Percentiles rank a stretch among this genome's conserved stretches.
These are phyloP conservation scores for Zootermopsis nevadensis DNA, from an alignment of 2,888 invertebrate genomes.

Conservation along the genomic window DNA sequence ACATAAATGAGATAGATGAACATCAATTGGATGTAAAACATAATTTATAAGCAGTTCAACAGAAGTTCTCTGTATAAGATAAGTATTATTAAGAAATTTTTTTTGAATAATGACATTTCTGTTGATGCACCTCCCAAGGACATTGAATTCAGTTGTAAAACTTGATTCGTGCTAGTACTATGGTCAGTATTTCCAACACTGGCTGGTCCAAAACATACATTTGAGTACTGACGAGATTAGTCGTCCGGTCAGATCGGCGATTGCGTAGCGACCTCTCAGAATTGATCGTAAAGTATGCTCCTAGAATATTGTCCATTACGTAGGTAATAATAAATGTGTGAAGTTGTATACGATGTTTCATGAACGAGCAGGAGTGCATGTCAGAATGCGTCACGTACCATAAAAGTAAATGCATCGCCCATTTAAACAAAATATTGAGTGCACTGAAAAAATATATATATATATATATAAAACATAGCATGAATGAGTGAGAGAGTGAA, in stretches of 20 bases:
- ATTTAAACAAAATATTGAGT: no score
- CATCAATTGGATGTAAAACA: background rate
- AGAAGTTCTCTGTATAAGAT: conserved; percentile 16
- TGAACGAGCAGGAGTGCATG: background rate
- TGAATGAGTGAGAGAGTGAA: conserved; percentile 16
- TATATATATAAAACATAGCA: no score
- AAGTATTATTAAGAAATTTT: conserved; percentile 13
- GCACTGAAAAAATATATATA: no score
- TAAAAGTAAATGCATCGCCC: no score
- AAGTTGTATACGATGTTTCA: background rate
- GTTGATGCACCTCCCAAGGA: conserved; percentile 52
- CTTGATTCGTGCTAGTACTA: background rate
- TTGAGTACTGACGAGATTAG: conserved; percentile 34
- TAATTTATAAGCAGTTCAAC: conserved; percentile 16
- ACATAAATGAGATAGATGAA: conserved; percentile 25
- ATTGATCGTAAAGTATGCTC: conserved; percentile 8
- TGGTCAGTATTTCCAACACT: conserved; percentile 9
- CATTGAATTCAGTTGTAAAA: background rate
- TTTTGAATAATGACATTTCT: conserved; percentile 52
- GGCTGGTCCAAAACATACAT: background rate
- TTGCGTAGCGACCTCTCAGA: conserved; percentile 3
- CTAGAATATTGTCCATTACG: conserved; percentile 22
- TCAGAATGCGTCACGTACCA: no score
- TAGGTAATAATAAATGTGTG: background rate
- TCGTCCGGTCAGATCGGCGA: background rate